phyloP scores from a whole-genome alignment of 2,888 invertebrate species.

The Ectobius pallidus region DNA sequence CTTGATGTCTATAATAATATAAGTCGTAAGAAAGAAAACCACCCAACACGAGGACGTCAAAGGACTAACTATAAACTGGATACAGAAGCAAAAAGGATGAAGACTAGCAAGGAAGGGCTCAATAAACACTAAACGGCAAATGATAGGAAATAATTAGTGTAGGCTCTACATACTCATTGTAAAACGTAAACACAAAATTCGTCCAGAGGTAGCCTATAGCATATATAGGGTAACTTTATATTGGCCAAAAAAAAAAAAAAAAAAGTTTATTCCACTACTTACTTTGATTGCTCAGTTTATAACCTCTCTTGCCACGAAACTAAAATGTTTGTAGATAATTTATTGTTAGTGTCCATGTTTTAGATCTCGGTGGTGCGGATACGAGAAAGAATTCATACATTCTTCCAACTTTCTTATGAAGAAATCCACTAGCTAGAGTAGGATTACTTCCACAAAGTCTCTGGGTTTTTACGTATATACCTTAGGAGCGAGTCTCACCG shows the following conservation, averaged over 20 bases:
- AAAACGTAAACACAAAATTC: neutral
- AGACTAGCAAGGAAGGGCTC: neutral
- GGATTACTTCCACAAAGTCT: too few relatives aligned
- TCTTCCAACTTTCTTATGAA: neutral
- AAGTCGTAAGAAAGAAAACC: too few relatives aligned
- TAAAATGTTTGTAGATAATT: neutral
- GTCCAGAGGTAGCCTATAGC: too few relatives aligned
- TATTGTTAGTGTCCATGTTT: too few relatives aligned
- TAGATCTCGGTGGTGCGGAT: neutral
- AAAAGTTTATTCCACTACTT: neutral
- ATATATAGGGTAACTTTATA: neutral
- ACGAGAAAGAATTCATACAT: neutral
- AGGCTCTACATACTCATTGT: neutral
- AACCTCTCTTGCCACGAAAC: neutral
- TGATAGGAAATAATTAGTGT: neutral
- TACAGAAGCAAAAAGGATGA: too few relatives aligned
- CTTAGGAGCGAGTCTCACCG: too few relatives aligned
- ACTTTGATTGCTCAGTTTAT: neutral
- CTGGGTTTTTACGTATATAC: too few relatives aligned
- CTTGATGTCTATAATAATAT: too few relatives aligned
- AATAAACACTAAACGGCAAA: neutral
- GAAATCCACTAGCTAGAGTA: neutral
- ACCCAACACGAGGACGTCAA: too few relatives aligned
- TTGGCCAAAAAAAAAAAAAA: neutral
- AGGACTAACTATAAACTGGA: neutral